Evolutionary conservation across 2,888 invertebrate genomes (phyloP).

Genomic region (Leucozona laternaria): DNA sequence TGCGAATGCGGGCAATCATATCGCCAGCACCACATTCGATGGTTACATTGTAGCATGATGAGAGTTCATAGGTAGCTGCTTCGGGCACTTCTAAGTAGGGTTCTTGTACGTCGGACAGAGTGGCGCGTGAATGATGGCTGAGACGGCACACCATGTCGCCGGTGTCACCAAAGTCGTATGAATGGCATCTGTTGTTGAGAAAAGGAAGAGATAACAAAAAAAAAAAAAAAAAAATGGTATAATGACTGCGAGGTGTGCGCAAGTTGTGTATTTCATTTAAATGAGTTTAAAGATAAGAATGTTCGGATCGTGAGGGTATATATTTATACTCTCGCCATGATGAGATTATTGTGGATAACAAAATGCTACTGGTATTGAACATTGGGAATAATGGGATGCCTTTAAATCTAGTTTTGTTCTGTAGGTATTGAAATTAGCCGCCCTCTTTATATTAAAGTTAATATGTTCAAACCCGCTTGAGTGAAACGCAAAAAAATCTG

Average conservation of each 20-base stretch:
- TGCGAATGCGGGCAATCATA: conserved; percentile 96
- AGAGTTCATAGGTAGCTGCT: conserved; percentile 95
- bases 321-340: neutral
- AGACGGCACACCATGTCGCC: conserved; percentile 96
- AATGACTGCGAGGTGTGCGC: conserved; percentile 7
- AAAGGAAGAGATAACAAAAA: conserved; percentile 19
- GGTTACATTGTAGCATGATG: conserved; percentile 97
- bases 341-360: neutral
- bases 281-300: conserved; percentile 19
- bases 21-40: conserved; percentile 96
- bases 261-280: conserved; percentile 12
- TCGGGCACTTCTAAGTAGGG: conserved; percentile 96
- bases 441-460: too few relatives aligned
- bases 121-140: conserved; percentile 95
- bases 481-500: too few relatives aligned
- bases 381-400: neutral
- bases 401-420: neutral
- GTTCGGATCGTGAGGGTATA: neutral
- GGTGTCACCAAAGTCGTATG: conserved; percentile 96
- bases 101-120: conserved; percentile 94
- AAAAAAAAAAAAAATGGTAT: neutral
- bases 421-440: too few relatives aligned
- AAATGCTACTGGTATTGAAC: conserved; percentile 6
- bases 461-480: too few relatives aligned
- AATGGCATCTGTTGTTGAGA: conserved; percentile 88